Conservation (phyloP, 2,113 vertebrate species). For the Bombycilla garrulus region DNA sequence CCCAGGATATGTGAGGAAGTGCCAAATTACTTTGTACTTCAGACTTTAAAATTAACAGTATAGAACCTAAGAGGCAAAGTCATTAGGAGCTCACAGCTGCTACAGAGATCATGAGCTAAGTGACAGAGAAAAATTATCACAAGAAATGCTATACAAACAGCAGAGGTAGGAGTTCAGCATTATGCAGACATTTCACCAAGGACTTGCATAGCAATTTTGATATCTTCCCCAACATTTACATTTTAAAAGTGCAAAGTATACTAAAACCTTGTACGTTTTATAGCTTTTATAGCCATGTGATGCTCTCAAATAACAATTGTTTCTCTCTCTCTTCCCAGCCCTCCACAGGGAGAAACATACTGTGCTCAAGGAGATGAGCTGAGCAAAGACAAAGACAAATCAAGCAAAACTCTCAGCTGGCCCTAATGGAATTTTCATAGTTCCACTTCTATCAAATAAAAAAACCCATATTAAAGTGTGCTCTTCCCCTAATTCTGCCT, state of each 20-base stretch:
- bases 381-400: conserved; percentile 32
- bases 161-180: conserved; percentile 67
- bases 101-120: conserved; percentile 63
- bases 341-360: neutral
- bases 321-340: neutral
- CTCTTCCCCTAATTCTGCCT: neutral
- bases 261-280: conserved; percentile 34
- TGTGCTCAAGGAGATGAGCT: conserved; percentile 5
- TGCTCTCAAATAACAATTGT: conserved; percentile 15
- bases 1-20: conserved; percentile 35
- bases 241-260: conserved; percentile 47
- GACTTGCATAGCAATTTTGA: conserved; percentile 28
- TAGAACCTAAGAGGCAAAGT: conserved; percentile 65
- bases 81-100: conserved; percentile 72
- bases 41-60: conserved; percentile 57
- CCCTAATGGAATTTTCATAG: conserved; percentile 55
- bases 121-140: conserved; percentile 64
- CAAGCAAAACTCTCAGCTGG: conserved; percentile 29
- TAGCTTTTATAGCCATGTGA: neutral
- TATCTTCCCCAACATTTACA: conserved; percentile 51
- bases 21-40: conserved; percentile 39
- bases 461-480: neutral
- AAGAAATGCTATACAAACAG: conserved; percentile 66
- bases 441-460: conserved; percentile 19
- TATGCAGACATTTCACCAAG: conserved; percentile 51